Evolutionary conservation across 1,140 invertebrate species (phyloP), one percentile per base, ranked within the genome.

Genomic region (Calephelis nemesis): DNA sequence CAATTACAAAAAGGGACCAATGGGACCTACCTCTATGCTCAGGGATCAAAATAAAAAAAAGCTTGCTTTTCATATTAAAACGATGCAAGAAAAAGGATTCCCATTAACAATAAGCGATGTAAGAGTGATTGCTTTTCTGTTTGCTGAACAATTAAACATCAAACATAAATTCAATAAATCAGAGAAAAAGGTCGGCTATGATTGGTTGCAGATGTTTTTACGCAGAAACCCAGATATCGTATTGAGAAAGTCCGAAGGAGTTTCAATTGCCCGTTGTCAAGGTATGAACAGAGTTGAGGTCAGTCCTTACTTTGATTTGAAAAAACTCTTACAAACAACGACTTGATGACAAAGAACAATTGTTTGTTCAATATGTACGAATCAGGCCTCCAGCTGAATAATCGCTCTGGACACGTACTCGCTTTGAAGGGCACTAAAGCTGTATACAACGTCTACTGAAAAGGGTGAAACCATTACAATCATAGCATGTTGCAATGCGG

Each of bases 131-230:
- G 49, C 49, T 7, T 50, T 50, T 7, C 5, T 7, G 49, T 50
- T 13, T 50, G 49, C n/a, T 49, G 48, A 50, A 50, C 0, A 13
- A 50, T 50, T 50, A 50, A 13, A 13, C 7, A 19, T 13, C 5
- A 50, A 50, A 13, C 49, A 50, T 7, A 50, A 13, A 50, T 13
- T 50, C n/a, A 50, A 13, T 19, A 50, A 13, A 13, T 7, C 49
- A 50, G 12, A n/a, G 4, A 13, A 50, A 50, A 50, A 50, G n/a
- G 49, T 13, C 7, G 49, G 49, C 13, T 50, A 50, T 13, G 49
- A 50, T 50, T 50, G 49, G 49, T 5, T 50, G 49, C 49, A 50
- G n/a, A 50, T 50, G 49, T 50, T 50, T 50, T 13, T 50, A 50
- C 12, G 49, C 5, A 50, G 49, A 50, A 50, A 50, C 7, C n/a